A percentile compares a stretch with the other conserved stretches of the same genome.
Conservation (phyloP, 2,888 invertebrate genomes). For the Troides aeacus region DNA sequence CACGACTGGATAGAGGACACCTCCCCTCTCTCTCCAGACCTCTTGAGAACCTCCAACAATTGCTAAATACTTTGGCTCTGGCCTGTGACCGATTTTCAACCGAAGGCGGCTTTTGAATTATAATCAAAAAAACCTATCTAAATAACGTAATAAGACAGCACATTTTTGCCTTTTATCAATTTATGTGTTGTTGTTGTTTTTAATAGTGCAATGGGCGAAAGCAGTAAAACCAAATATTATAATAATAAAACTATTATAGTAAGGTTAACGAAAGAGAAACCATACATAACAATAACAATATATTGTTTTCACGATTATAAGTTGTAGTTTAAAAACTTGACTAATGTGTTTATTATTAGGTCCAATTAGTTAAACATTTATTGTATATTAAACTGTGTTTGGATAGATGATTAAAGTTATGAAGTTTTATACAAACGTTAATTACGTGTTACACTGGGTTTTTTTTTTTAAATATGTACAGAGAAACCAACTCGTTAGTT, state of each 20-base stretch:
- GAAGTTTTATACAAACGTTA: background rate
- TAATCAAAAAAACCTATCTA: background rate
- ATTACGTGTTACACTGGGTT: background rate
- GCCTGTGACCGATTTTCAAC: slow-evolving; percentile 19
- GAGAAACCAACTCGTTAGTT: slow-evolving; percentile 43
- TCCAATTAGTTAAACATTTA: no score
- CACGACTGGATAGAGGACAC: slow-evolving; percentile 49
- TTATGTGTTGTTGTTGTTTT: background rate
- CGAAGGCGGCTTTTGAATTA: background rate
- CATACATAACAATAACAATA: no score
- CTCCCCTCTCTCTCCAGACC: slow-evolving; percentile 32
- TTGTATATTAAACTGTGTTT: no score
- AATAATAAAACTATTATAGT: no score
- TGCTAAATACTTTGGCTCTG: slow-evolving; percentile 33
- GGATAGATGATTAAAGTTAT: background rate
- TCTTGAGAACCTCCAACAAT: slow-evolving; percentile 23
- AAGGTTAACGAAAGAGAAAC: no score
- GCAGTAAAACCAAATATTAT: no score
- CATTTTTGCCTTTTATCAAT: background rate
- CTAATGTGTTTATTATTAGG: no score
- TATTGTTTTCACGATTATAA: no score
- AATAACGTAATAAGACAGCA: background rate
- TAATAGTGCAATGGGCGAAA: no score
- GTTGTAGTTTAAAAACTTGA: no score
- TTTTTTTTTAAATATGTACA: background rate